phyloP scores from a whole-genome alignment of 2,797 vertebrate species.

The Tolypeutes matacus region DNA sequence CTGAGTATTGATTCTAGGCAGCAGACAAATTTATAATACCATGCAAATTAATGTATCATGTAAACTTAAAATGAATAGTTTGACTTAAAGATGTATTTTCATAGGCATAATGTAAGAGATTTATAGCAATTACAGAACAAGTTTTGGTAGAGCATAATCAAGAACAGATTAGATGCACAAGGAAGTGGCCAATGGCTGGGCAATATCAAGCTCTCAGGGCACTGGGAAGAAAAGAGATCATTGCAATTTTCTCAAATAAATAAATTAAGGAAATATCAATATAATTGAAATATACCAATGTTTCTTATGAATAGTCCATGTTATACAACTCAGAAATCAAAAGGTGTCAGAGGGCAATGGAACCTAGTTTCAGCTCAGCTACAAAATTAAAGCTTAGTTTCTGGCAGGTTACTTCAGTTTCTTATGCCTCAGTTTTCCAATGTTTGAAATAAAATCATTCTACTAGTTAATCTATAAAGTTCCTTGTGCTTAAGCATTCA shows the following conservation, averaged over 20 bases:
- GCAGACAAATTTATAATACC: background rate
- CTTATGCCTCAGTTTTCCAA: background rate
- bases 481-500: background rate
- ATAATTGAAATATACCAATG: slow-evolving; percentile 58
- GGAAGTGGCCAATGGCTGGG: slow-evolving; percentile 17
- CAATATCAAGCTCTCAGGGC: slow-evolving; percentile 29
- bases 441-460: slow-evolving; percentile 30
- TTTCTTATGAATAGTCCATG: slow-evolving; percentile 62
- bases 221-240: slow-evolving; percentile 41
- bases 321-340: slow-evolving; percentile 62
- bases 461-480: background rate
- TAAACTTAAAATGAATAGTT: slow-evolving; percentile 48
- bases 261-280: slow-evolving; percentile 66
- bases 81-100: slow-evolving; percentile 55
- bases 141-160: background rate
- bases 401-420: background rate
- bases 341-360: slow-evolving; percentile 49
- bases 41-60: slow-evolving; percentile 38
- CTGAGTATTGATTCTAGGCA: slow-evolving; percentile 50
- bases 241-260: slow-evolving; percentile 61
- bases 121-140: slow-evolving; percentile 39
- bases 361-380: background rate
- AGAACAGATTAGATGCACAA: background rate
- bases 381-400: slow-evolving; percentile 32
- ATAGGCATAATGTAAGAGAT: background rate